A percentile compares a stretch with the other conserved stretches of the same genome.
Conservation (phyloP, 2,113 vertebrate genomes). For the Pygoscelis adeliae region DNA sequence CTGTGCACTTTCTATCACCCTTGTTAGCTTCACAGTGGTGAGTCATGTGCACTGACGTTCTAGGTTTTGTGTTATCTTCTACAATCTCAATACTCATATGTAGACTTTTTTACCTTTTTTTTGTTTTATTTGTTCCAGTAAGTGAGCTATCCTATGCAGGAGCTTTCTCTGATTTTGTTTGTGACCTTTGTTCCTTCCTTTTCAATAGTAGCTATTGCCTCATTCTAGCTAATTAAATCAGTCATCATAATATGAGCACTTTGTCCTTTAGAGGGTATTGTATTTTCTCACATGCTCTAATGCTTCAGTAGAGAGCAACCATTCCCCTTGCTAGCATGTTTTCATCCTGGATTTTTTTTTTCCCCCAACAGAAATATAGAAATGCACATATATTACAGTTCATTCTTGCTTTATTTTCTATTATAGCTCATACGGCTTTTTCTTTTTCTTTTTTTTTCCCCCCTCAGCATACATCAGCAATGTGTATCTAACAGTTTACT, state of each 20-base stretch:
- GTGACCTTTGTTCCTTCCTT: neutral
- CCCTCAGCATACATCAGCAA: neutral
- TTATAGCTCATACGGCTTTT: neutral
- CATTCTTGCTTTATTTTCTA: neutral
- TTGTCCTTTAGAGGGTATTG: neutral
- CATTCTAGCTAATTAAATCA: neutral
- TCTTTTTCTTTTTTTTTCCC: neutral
- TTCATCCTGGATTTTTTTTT: neutral
- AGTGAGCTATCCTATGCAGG: neutral
- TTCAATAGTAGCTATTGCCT: neutral
- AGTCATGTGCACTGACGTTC: neutral
- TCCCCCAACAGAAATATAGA: neutral
- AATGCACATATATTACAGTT: neutral
- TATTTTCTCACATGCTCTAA: neutral
- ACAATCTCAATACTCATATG: neutral
- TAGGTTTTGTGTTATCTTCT: neutral
- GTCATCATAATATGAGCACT: neutral
- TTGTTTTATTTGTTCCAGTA: neutral
- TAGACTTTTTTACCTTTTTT: neutral
- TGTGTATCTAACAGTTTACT: neutral
- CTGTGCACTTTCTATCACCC: neutral
- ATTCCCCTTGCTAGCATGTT: neutral
- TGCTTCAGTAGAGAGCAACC: neutral
- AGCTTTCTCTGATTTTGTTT: neutral
- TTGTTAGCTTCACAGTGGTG: neutral